Percentiles rank a stretch among this genome's conserved stretches.
phyloP scores from a whole-genome alignment of 30 jellyfish, hydroid and myxozoan species.

The Hydra vulgaris region DNA sequence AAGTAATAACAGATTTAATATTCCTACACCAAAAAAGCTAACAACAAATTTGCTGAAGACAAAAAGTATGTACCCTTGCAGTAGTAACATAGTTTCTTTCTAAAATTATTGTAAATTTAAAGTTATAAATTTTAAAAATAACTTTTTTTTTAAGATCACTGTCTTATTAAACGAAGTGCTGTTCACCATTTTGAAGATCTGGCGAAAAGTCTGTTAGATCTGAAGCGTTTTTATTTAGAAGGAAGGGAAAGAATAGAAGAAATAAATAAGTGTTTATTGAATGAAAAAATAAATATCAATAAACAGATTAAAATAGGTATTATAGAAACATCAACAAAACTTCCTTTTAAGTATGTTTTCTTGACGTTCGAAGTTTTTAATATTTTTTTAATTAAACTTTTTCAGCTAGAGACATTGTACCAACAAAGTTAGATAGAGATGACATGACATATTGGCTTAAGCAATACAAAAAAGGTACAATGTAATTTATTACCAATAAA shows the following conservation, averaged over 20 bases:
- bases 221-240: conserved; percentile 11
- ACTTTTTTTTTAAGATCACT: not conserved
- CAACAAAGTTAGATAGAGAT: conserved; percentile 8
- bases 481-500: too few relatives aligned
- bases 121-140: too few relatives aligned
- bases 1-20: too few relatives aligned
- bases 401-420: not conserved
- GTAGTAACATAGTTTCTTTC: too few relatives aligned
- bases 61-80: too few relatives aligned
- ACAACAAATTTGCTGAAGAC: too few relatives aligned
- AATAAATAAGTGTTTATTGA: not conserved
- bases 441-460: conserved; percentile 18
- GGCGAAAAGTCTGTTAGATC: conserved; percentile 10
- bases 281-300: conserved; percentile 7
- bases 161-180: not conserved
- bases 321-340: not conserved
- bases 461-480: conserved; percentile 7
- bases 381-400: too few relatives aligned
- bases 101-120: too few relatives aligned
- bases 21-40: not conserved
- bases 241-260: not conserved
- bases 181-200: conserved; percentile 21
- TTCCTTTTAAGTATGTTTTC: too few relatives aligned
- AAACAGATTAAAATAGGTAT: conserved; percentile 12
- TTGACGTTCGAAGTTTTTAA: too few relatives aligned